These are phyloP conservation scores for Cebidichthys violaceus DNA, from an alignment of 2,113 vertebrate genomes.

Conservation along the genomic window DNA sequence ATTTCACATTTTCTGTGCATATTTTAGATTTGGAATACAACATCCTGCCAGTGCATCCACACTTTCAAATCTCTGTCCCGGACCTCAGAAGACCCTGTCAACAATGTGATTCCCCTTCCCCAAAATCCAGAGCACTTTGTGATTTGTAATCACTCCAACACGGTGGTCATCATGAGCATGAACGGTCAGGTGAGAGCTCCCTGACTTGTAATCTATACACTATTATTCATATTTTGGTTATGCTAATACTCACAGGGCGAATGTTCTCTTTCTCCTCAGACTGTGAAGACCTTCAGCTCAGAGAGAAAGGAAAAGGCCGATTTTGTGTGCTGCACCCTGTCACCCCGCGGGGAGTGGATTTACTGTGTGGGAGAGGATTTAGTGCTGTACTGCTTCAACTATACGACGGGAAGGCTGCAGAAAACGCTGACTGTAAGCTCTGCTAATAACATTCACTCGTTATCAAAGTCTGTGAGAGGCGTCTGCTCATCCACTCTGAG, in stretches of 20 bases:
- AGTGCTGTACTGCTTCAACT: slow-evolving; percentile 97
- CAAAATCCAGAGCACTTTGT: slow-evolving; percentile 97
- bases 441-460: slow-evolving; percentile 22
- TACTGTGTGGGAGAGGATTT: slow-evolving; percentile 98
- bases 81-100: slow-evolving; percentile 92
- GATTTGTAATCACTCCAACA: slow-evolving; percentile 95
- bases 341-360: slow-evolving; percentile 97
- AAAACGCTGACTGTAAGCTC: slow-evolving; percentile 90
- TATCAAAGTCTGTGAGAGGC: slow-evolving; percentile 1
- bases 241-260: neutral
- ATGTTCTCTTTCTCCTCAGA: slow-evolving; percentile 51
- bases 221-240: neutral
- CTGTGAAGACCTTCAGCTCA: slow-evolving; percentile 94
- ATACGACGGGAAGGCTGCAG: slow-evolving; percentile 93
- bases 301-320: slow-evolving; percentile 93
- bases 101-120: slow-evolving; percentile 92
- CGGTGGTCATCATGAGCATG: slow-evolving; percentile 96
- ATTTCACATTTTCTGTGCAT: slow-evolving; percentile 4
- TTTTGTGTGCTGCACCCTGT: slow-evolving; percentile 95
- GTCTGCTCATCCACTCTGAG: neutral
- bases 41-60: slow-evolving; percentile 92
- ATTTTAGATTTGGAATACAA: slow-evolving; percentile 93
- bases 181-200: slow-evolving; percentile 89
- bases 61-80: slow-evolving; percentile 92
- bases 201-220: neutral